These are phyloP conservation scores for Odontocolon sp. DNA, from an alignment of 2,888 invertebrate genomes.

Conservation along the genomic window DNA sequence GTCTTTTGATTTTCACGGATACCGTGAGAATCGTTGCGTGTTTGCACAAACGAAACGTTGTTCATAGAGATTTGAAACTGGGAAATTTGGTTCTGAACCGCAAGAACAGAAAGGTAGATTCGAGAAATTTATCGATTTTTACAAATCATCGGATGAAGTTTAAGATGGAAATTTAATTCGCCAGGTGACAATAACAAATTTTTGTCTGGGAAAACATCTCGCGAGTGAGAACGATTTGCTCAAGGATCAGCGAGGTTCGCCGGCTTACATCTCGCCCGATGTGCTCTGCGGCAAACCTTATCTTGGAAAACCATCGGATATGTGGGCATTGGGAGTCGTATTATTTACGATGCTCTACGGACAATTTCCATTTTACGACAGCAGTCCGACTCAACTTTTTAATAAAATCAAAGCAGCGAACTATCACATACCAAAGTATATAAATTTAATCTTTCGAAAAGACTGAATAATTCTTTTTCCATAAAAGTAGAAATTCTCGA, in stretches of 20 bases:
- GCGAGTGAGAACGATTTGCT: constrained; percentile 87
- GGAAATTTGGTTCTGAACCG: constrained; percentile 90
- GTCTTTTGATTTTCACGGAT: constrained; percentile 88
- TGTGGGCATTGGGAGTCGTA: constrained; percentile 92
- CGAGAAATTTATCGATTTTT: neutral
- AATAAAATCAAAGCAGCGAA: constrained; percentile 89
- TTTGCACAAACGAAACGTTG: constrained; percentile 89
- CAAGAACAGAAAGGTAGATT: constrained; percentile 82
- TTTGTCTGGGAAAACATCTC: constrained; percentile 89
- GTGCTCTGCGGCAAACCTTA: constrained; percentile 90
- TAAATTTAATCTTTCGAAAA: constrained; percentile 58
- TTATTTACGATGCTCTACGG: constrained; percentile 91
- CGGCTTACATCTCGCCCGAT: constrained; percentile 91
- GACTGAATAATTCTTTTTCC: neutral
- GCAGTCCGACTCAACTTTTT: constrained; percentile 87
- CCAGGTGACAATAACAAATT: constrained; percentile 87
- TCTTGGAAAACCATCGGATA: constrained; percentile 90
- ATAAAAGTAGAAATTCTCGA: too few species aligned
- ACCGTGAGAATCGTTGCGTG: constrained; percentile 88
- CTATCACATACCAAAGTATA: constrained; percentile 88
- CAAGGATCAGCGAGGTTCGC: constrained; percentile 90
- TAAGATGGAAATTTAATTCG: constrained; percentile 12
- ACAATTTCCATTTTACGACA: constrained; percentile 91
- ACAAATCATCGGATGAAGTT: too few species aligned
- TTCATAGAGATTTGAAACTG: constrained; percentile 89